Conservation (phyloP, 2,113 vertebrate genomes). For the Brachypodius melanocephalos region DNA sequence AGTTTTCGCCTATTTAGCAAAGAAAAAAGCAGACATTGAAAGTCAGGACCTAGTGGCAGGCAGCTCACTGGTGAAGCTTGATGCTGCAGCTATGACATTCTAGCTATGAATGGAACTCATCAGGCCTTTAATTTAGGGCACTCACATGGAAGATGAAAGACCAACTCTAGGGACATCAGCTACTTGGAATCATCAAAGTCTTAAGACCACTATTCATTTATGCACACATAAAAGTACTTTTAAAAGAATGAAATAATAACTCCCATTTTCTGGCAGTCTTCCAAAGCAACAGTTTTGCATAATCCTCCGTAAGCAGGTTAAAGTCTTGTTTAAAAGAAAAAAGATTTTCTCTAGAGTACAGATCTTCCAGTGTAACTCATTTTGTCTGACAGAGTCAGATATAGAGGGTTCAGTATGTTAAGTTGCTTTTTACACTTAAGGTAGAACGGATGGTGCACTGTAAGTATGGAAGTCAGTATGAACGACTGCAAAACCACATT, state of each 20-base stretch:
- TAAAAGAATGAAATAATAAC: background rate
- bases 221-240: background rate
- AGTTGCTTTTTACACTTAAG: background rate
- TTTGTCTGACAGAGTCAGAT: background rate
- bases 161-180: background rate
- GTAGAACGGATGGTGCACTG: background rate
- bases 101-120: background rate
- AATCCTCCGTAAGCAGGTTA: background rate
- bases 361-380: background rate
- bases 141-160: background rate
- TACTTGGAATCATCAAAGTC: background rate
- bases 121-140: background rate
- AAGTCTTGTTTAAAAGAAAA: background rate
- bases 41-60: background rate
- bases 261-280: background rate
- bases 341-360: background rate
- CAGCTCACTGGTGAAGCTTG: background rate
- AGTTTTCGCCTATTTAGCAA: background rate
- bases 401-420: fast-evolving
- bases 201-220: background rate
- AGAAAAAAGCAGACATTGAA: background rate
- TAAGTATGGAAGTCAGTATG: background rate
- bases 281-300: background rate
- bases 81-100: background rate
- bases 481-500: background rate